Percentiles rank a stretch among this genome's conserved stretches.
Evolutionary conservation across 2,113 vertebrate species (phyloP).

Genomic region (Pica pica): DNA sequence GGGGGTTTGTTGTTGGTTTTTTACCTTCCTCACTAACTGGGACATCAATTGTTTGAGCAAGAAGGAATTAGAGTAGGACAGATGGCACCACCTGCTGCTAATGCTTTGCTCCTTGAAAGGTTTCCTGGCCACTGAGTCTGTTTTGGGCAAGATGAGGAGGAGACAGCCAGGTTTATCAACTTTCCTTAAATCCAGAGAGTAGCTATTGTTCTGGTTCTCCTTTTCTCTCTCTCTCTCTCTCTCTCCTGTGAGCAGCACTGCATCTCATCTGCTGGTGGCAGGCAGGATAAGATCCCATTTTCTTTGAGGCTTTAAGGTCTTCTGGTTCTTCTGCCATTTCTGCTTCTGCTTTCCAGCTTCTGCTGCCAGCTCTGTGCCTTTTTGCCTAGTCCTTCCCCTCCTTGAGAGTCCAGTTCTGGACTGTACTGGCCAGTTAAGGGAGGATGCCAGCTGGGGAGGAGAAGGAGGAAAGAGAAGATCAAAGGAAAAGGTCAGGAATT

Average conservation of each 20-base stretch:
- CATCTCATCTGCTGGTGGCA: neutral
- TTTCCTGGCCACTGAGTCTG: neutral
- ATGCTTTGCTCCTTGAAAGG: neutral
- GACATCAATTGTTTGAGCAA: neutral
- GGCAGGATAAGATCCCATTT: neutral
- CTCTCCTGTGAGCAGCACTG: neutral
- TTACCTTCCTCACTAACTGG: neutral
- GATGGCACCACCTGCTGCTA: constrained; percentile 5
- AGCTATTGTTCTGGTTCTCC: neutral
- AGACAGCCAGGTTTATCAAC: neutral
- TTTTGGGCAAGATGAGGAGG: neutral
- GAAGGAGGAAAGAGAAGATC: neutral
- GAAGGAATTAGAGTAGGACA: neutral
- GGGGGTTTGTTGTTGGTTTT: neutral
- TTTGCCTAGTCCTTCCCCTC: neutral
- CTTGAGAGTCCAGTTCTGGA: neutral
- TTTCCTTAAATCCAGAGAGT: neutral
- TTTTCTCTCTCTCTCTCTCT: neutral
- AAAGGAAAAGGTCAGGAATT: neutral
- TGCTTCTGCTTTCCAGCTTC: neutral
- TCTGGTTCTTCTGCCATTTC: neutral
- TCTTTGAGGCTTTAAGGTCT: neutral
- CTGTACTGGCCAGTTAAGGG: neutral
- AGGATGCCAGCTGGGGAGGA: neutral
- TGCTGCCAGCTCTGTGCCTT: neutral